phyloP scores from a whole-genome alignment of 2,113 vertebrate species.

The Microtus richardsoni region DNA sequence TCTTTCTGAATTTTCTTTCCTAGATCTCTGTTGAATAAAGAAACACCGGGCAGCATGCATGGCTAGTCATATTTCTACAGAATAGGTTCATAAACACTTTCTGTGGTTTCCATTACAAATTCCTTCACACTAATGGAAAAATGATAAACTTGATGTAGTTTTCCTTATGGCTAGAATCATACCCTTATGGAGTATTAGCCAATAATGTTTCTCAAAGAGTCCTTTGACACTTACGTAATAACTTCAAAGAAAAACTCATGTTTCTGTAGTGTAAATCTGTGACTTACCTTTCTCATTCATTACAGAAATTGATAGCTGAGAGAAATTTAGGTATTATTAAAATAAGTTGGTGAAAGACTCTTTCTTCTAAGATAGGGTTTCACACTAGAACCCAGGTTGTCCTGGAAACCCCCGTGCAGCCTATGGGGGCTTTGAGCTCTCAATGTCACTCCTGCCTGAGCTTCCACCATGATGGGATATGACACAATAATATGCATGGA shows the following conservation, averaged over 20 bases:
- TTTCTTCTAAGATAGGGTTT: background rate
- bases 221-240: slow-evolving; percentile 78
- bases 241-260: slow-evolving; percentile 79
- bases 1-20: slow-evolving; percentile 1
- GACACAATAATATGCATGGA: background rate
- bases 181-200: slow-evolving; percentile 15
- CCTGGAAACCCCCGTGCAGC: background rate
- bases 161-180: slow-evolving; percentile 49
- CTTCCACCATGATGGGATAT: background rate
- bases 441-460: background rate
- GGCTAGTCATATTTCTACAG: background rate
- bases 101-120: background rate
- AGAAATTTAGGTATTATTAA: slow-evolving; percentile 83
- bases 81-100: background rate
- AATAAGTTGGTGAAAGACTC: slow-evolving; percentile 72
- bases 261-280: slow-evolving; percentile 77
- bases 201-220: slow-evolving; percentile 66
- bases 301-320: slow-evolving; percentile 81
- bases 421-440: background rate
- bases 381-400: background rate
- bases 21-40: background rate
- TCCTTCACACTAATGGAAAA: slow-evolving; percentile 32
- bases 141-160: background rate
- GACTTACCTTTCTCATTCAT: slow-evolving; percentile 79
- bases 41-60: background rate